These are phyloP conservation scores for Agrotis ipsilon DNA, from an alignment of 2,888 invertebrate species.

Conservation along the genomic window DNA sequence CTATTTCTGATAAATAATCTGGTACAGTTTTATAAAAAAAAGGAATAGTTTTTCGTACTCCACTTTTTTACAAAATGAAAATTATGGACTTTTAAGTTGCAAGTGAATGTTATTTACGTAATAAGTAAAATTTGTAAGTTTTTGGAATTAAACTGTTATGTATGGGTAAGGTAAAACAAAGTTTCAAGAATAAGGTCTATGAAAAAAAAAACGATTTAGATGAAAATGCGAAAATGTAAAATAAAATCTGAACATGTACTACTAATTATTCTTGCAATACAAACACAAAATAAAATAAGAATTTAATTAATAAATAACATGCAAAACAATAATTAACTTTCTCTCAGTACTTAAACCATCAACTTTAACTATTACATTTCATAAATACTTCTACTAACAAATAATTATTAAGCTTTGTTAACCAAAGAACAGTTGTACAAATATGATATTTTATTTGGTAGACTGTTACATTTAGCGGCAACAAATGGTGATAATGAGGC, in stretches of 20 bases:
- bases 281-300: neutral
- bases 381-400: conserved; percentile 8
- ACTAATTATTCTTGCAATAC: neutral
- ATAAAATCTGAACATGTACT: neutral
- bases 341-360: neutral
- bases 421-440: conserved; percentile 20
- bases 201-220: too few species aligned
- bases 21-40: too few species aligned
- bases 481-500: conserved; percentile 53
- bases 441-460: conserved; percentile 26
- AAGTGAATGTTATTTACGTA: too few species aligned
- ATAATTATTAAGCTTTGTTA: neutral
- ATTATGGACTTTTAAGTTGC: too few species aligned
- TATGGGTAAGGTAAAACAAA: too few species aligned
- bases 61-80: too few species aligned
- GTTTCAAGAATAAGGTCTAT: too few species aligned
- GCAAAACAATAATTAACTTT: neutral
- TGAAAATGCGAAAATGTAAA: too few species aligned
- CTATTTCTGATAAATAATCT: too few species aligned
- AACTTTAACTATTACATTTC: conserved; percentile 1
- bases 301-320: neutral
- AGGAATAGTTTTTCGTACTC: too few species aligned
- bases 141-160: neutral
- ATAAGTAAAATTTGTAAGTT: neutral
- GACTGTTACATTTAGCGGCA: conserved; percentile 4